Evolutionary conservation across 2,797 vertebrate species (phyloP), one percentile per base, ranked within the genome.

Genomic region (Mus caroli): DNA sequence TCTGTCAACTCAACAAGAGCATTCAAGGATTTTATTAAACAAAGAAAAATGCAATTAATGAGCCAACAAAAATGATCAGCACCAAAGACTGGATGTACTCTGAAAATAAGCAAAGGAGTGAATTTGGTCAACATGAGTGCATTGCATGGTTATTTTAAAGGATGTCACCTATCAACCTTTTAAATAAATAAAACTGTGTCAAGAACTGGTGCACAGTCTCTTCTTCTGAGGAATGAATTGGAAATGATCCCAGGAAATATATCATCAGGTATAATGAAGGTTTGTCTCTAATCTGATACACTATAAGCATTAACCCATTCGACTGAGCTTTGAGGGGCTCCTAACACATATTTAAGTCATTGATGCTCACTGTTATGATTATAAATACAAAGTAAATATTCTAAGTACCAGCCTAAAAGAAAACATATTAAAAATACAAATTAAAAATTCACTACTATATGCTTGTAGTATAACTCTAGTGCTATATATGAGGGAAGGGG

Each of bases 61-160:
- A 92, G 96, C 95, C 97, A 98, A 96, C 91, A 90, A 90, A 10
- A 86, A 90, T 90, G 92, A 95, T 56, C 93, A 88, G 92, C 95
- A 40, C 84, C 31, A n/a, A 84, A 95, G 91, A 92, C 34, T 71
- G 82, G 54, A 83, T 69, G 80, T 73, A 73, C 88, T 78, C 37
- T 0, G 20, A 96, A 97, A 97, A 87, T 0, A 7, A 87, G n/a
- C 96, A 50, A 54, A 97, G 95, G 75, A 75, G 95, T 52, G 31
- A 96, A 71, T 93, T 88, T 80, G 28, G 94, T 84, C 93, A 94
- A 75, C 95, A 93, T 90, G 92, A 95, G 43, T 11, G 31, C 13
- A 77, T 64, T 76, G 40, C 69, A 54, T 90, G 84, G 78, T 76
- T 95, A 75, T 97, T 94, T 73, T 97, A 97, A 96, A 87, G 90